Evolutionary conservation across 2,113 vertebrate genomes (phyloP), one percentile per base, ranked within the genome.

Genomic region (Eclectus roratus): DNA sequence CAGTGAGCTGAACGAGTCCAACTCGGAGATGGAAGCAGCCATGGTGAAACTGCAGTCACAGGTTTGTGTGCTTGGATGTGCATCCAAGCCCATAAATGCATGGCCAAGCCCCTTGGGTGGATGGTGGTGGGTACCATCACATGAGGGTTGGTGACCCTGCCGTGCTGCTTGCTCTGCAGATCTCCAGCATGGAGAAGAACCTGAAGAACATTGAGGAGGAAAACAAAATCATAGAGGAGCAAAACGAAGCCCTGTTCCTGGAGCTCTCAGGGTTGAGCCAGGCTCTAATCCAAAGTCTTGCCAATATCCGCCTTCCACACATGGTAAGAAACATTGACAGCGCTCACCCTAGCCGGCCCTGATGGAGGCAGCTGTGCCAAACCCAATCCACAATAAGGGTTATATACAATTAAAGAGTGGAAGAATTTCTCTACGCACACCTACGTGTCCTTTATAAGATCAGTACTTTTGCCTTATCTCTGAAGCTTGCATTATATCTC

Each of bases 31-130:
- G 99, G 99, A 99, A 97, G 98, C 98, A 0, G 99, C 99, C 90
- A 99, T 99, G 99, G 99, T 99, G 85, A 99, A 99, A 96, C 98
- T 99, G 61, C 99, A 99, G 97, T 99, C 99, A 41, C 99, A 99
- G 99, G 99, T 99, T 85, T 28, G 98, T 95, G 50, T 13, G 16
- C 64, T 23, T 4, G 37, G 65, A 58, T 1, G 0, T 1, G 18
- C 7, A 1, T 3, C 52, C 44, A 7, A 27, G 43, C 7, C 64
- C 12, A 1, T 1, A 23, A 78, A 7, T 1, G 5, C 16, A 1
- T 3, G 37, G 55, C 56, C 41, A 6, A 79, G 69, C 46, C 41
- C 39, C 28, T 28, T 11, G 11, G 11, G 3, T 2, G 44, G 35
- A 41, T 12, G 89, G 16, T 3, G 55, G 33, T 16, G 63, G 52